Evolutionary conservation across 2,797 vertebrate species (phyloP).

Genomic region (Sparidentex hasta): DNA sequence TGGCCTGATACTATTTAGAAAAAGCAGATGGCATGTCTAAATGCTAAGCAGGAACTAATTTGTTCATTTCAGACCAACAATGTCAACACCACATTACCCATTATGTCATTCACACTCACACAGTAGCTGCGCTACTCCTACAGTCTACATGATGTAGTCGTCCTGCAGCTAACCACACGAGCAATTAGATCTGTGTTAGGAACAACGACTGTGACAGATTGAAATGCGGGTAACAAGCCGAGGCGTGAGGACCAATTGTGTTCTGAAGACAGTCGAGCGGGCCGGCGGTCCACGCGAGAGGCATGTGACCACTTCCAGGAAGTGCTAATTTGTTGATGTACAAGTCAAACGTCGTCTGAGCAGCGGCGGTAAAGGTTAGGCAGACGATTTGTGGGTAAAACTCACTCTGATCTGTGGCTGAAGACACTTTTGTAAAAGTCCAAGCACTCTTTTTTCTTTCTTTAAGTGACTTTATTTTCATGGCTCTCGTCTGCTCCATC

Average conservation of each 20-base stretch:
- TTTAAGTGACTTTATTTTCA: no score
- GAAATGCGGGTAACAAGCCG: background rate
- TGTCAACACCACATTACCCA: constrained; percentile 64
- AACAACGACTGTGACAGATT: constrained; percentile 16
- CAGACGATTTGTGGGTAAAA: no score
- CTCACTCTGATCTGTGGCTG: no score
- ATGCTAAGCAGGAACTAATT: constrained; percentile 72
- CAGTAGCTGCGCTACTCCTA: constrained; percentile 4
- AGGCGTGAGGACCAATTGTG: background rate
- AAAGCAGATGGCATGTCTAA: constrained; percentile 74
- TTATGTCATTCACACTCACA: constrained; percentile 58
- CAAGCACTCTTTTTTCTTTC: no score
- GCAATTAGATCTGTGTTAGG: constrained; percentile 14
- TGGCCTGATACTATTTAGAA: constrained; percentile 66
- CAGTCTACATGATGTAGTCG: constrained; percentile 8
- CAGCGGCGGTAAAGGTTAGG: no score
- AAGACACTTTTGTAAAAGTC: no score
- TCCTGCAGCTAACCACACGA: constrained; percentile 19
- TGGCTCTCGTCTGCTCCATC: no score
- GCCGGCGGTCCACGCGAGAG: background rate
- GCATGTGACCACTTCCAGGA: background rate
- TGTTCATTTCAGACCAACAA: constrained; percentile 72
- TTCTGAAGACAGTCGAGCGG: background rate
- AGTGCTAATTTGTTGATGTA: background rate
- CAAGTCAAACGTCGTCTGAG: background rate